Evolutionary conservation across 2,113 vertebrate genomes (phyloP).

Genomic region (Rhabdomys dilectus): DNA sequence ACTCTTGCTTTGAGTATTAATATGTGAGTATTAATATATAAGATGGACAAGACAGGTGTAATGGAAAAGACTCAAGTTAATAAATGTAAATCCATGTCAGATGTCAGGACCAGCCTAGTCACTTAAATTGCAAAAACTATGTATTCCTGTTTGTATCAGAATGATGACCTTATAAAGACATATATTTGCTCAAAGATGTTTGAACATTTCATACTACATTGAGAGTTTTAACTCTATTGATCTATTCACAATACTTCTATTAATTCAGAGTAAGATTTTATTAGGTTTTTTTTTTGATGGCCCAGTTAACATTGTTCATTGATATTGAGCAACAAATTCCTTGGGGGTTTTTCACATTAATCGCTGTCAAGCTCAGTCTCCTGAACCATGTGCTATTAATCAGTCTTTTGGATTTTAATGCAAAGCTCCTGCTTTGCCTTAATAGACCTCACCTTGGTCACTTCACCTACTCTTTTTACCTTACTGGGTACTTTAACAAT

Average conservation of each 20-base stretch:
- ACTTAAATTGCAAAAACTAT: neutral
- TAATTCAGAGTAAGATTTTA: conserved; percentile 70
- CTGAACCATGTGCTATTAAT: conserved; percentile 43
- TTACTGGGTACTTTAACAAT: conserved; percentile 35
- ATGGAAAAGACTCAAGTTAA: conserved; percentile 28
- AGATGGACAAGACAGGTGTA: neutral
- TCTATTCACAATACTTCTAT: conserved; percentile 18
- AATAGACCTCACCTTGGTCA: conserved; percentile 54
- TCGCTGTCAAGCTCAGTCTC: conserved; percentile 59
- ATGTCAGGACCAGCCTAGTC: neutral
- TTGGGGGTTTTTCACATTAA: conserved; percentile 64
- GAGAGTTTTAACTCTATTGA: conserved; percentile 49
- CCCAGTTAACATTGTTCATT: conserved; percentile 70
- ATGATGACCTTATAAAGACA: conserved; percentile 23
- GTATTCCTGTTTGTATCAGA: conserved; percentile 29
- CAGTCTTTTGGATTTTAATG: conserved; percentile 57
- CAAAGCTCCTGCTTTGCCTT: conserved; percentile 58
- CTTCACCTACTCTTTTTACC: conserved; percentile 58
- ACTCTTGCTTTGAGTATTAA: conserved; percentile 1
- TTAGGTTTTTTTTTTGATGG: conserved; percentile 64
- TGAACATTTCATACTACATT: conserved; percentile 29
- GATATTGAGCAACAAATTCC: conserved; percentile 54
- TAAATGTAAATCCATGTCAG: conserved; percentile 23
- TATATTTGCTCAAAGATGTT: conserved; percentile 10
- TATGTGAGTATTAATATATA: neutral